Conservation (phyloP, 2,113 vertebrate species). For the Oreamnos americanus region DNA sequence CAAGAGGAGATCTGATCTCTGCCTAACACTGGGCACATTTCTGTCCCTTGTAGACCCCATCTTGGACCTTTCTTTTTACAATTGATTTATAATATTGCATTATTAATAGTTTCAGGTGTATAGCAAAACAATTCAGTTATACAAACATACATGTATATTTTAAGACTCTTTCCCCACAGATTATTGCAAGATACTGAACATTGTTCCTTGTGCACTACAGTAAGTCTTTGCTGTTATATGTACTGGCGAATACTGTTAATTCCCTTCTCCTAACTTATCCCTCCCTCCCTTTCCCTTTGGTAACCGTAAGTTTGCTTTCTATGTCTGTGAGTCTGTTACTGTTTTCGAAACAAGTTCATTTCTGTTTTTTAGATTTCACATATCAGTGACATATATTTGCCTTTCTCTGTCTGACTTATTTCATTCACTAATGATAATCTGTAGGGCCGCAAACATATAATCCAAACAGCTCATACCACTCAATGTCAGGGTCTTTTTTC, state of each 20-base stretch:
- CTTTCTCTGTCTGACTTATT: background rate
- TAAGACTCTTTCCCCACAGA: background rate
- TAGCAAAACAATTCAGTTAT: background rate
- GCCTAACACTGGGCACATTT: background rate
- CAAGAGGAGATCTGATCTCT: background rate
- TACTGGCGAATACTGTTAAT: no score
- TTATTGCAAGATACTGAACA: background rate
- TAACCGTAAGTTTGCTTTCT: background rate
- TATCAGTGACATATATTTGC: background rate
- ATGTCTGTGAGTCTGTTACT: background rate
- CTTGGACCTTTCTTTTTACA: background rate
- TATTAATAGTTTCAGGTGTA: background rate
- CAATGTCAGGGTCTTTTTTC: background rate
- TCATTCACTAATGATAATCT: background rate
- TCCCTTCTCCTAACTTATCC: background rate
- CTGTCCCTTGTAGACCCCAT: background rate
- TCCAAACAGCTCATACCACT: background rate
- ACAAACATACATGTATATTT: accelerated
- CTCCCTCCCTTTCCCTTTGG: background rate
- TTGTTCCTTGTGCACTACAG: accelerated
- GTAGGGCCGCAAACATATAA: background rate
- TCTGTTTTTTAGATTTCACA: background rate
- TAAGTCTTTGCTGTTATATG: background rate
- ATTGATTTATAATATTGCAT: background rate
- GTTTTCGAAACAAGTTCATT: background rate